phyloP scores from a whole-genome alignment of 2,888 invertebrate genomes.

The Nasonia oneida region DNA sequence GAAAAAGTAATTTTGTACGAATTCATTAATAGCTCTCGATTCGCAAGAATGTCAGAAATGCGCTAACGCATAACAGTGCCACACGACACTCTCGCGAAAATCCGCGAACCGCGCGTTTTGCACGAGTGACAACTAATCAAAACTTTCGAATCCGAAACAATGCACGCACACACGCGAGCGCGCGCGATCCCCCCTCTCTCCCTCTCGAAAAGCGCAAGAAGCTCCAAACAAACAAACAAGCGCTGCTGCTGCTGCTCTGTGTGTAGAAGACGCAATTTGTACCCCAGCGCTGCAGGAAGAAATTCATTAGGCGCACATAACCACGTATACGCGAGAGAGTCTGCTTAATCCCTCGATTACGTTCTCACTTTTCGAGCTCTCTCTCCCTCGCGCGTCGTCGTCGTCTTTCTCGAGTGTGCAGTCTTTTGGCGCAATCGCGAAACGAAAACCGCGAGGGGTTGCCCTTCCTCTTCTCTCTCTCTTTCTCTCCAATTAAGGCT shows the following conservation, averaged over 20 bases:
- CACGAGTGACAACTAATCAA: background rate
- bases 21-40: too few relatives aligned
- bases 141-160: constrained; percentile 8
- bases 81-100: background rate
- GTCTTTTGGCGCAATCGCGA: constrained; percentile 54
- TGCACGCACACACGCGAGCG: background rate
- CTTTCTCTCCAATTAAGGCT: constrained; percentile 72
- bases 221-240: too few relatives aligned
- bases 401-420: constrained; percentile 51
- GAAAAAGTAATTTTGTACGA: too few relatives aligned
- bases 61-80: too few relatives aligned
- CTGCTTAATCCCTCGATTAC: constrained; percentile 49
- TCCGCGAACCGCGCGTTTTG: background rate
- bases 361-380: constrained; percentile 42
- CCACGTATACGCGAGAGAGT: background rate
- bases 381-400: constrained; percentile 30
- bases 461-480: constrained; percentile 64
- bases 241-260: too few relatives aligned
- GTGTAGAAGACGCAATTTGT: background rate
- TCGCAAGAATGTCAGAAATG: too few relatives aligned
- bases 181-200: background rate
- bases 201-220: background rate
- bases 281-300: background rate
- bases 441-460: constrained; percentile 26
- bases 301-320: background rate